Conservation (phyloP, 2,797 vertebrate genomes). For the Molossus alvarezi region DNA sequence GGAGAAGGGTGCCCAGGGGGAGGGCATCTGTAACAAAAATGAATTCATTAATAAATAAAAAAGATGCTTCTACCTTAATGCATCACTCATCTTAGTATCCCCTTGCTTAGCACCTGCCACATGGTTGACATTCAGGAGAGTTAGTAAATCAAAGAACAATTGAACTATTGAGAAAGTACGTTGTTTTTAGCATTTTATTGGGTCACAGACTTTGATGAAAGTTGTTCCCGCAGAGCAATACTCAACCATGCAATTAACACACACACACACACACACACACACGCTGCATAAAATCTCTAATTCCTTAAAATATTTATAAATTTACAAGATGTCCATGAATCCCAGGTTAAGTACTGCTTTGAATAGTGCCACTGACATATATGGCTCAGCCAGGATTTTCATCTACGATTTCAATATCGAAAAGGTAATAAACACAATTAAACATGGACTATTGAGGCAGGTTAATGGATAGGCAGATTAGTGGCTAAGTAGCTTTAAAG, state of each 20-base stretch:
- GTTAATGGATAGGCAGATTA: conserved; percentile 5
- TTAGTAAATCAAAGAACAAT: conserved; percentile 44
- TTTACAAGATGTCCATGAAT: neutral
- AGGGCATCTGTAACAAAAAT: too few relatives aligned
- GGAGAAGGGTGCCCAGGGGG: too few relatives aligned
- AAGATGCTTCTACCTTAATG: neutral
- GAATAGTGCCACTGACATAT: neutral
- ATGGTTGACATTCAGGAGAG: neutral
- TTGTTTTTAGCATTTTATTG: conserved; percentile 28
- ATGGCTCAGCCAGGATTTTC: neutral
- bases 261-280: neutral
- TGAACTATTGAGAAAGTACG: conserved; percentile 44
- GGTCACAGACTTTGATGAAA: neutral
- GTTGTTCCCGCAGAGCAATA: neutral
- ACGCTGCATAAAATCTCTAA: neutral
- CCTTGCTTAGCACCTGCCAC: neutral
- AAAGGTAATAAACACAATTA: neutral
- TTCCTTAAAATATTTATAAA: neutral
- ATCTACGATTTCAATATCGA: neutral
- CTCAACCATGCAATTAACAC: neutral
- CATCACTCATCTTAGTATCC: neutral
- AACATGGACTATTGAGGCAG: neutral
- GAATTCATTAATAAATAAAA: too few relatives aligned
- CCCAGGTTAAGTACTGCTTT: conserved; percentile 15
- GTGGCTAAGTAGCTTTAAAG: neutral